phyloP scores from a whole-genome alignment of 2,797 vertebrate genomes.

The Yasuhikotakia modesta region DNA sequence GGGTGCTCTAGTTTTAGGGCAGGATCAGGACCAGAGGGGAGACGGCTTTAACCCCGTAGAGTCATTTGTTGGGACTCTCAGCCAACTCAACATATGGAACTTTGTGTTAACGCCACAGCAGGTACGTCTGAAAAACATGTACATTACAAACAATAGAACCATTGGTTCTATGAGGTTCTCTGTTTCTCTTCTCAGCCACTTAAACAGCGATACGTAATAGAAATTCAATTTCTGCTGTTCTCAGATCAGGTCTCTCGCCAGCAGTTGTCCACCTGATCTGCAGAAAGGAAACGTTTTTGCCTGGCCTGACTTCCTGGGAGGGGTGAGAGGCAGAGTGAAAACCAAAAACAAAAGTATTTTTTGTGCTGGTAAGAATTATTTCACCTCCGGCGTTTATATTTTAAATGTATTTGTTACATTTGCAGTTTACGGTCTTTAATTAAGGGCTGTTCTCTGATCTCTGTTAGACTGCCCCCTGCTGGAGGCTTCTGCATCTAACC shows the following conservation, averaged over 20 bases:
- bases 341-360: conserved; percentile 88
- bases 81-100: conserved; percentile 97
- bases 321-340: conserved; percentile 91
- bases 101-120: conserved; percentile 88
- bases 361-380: conserved; percentile 84
- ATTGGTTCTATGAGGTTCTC: too few species aligned
- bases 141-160: too few species aligned
- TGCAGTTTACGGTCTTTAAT: not conserved
- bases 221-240: conserved; percentile 50
- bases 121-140: too few species aligned
- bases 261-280: conserved; percentile 86
- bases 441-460: conserved; percentile 13
- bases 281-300: conserved; percentile 90
- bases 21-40: conserved; percentile 94
- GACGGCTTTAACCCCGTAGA: conserved; percentile 97
- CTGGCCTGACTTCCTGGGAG: conserved; percentile 94
- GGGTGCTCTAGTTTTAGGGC: conserved; percentile 91
- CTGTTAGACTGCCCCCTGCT: conserved; percentile 87
- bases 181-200: too few species aligned
- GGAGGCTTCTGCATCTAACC: conserved; percentile 80
- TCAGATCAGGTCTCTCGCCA: conserved; percentile 90
- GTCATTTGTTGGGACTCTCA: conserved; percentile 95
- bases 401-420: not conserved
- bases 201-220: not conserved
- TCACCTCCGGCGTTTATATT: too few species aligned